Evolutionary conservation across 2,113 vertebrate species (phyloP).

Genomic region (Phyllostomus hastatus): DNA sequence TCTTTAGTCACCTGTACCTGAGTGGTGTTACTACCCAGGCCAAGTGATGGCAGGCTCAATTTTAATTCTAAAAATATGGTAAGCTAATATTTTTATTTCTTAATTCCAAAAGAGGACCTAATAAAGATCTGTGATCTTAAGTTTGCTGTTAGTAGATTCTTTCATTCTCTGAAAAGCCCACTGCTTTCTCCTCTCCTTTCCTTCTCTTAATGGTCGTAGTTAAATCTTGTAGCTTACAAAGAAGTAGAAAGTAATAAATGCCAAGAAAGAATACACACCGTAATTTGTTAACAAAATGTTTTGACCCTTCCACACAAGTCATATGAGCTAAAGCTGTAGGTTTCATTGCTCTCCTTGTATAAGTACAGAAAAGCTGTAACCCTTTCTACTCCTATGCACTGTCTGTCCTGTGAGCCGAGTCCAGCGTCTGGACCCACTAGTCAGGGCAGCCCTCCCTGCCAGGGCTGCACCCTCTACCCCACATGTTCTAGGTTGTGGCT

Average conservation of each 20-base stretch:
- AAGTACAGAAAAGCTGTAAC: neutral
- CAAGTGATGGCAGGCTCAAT: neutral
- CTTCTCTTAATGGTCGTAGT: neutral
- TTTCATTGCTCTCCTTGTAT: neutral
- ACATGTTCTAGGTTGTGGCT: neutral
- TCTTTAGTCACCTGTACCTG: neutral
- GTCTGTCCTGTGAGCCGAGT: neutral
- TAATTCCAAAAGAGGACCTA: neutral
- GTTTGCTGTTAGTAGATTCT: neutral
- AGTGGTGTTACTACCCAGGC: neutral
- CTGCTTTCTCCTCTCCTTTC: neutral
- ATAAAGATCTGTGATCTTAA: constrained; percentile 6
- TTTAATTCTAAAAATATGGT: neutral
- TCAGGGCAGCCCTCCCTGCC: neutral
- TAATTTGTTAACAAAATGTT: neutral
- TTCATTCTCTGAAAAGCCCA: neutral
- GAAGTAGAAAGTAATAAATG: neutral
- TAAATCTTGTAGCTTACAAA: neutral
- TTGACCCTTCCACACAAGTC: neutral
- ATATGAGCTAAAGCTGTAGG: neutral
- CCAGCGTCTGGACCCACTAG: neutral
- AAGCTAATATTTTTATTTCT: neutral
- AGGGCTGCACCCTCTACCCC: neutral
- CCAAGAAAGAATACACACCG: neutral
- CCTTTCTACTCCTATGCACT: neutral